Conservation (phyloP, 2,888 invertebrate species). For the Endotricha flammealis region DNA sequence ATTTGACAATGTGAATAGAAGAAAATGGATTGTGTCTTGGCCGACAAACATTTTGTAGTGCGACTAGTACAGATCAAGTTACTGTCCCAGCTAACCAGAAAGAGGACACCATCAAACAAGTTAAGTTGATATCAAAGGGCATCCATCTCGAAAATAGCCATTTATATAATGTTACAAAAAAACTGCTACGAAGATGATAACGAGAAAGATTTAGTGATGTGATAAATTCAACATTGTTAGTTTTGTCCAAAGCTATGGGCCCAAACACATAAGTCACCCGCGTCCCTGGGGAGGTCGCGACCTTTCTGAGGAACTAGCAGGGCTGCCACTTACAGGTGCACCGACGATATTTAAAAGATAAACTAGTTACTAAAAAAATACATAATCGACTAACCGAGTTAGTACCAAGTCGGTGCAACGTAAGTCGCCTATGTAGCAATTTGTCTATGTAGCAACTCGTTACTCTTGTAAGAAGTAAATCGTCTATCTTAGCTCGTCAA, state of each 20-base stretch:
- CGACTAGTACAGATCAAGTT: no score
- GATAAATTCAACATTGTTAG: constrained; percentile 31
- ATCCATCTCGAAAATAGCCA: constrained; percentile 8
- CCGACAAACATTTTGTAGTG: no score
- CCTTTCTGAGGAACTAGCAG: constrained; percentile 24
- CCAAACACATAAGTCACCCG: constrained; percentile 29
- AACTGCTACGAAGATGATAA: constrained; percentile 15
- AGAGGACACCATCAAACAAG: constrained; percentile 1
- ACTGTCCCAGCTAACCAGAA: neutral
- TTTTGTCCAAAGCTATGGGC: constrained; percentile 18
- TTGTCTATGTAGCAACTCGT: no score
- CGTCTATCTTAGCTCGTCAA: no score
- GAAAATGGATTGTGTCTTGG: no score
- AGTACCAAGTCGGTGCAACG: no score
- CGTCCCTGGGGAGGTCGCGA: constrained; percentile 25
- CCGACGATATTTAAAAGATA: no score
- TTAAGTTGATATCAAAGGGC: constrained; percentile 1
- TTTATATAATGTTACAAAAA: constrained; percentile 11
- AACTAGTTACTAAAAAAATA: no score
- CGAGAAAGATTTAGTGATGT: constrained; percentile 22
- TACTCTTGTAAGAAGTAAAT: no score
- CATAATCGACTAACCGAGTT: no score
- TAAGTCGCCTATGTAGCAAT: no score
- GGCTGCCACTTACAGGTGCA: constrained; percentile 19
- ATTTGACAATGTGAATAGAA: no score